Conservation (phyloP, 2,113 vertebrate species). For the Cyanocitta stelleri region DNA sequence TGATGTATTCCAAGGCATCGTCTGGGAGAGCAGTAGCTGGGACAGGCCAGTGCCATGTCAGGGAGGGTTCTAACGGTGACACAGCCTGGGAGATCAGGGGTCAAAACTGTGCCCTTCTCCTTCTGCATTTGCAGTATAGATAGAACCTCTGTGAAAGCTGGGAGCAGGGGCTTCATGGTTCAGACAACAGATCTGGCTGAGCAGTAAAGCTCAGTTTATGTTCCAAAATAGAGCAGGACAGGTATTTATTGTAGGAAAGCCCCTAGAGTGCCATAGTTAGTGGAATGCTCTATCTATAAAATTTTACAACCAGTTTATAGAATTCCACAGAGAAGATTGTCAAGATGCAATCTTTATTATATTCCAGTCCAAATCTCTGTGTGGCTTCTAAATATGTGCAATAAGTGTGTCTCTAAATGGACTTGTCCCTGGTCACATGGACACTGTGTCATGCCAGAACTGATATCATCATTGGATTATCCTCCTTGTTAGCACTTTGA, state of each 20-base stretch:
- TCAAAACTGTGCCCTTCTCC: background rate
- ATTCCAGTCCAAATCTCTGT: background rate
- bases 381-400: background rate
- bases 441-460: background rate
- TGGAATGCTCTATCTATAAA: conserved; percentile 35
- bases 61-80: background rate
- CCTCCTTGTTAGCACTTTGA: conserved; percentile 16
- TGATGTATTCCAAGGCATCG: background rate
- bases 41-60: background rate
- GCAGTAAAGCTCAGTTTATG: background rate
- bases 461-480: conserved; percentile 48
- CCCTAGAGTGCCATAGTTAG: background rate
- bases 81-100: background rate
- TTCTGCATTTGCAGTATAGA: background rate
- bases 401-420: background rate
- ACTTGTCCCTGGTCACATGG: conserved; percentile 2
- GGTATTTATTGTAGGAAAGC: conserved; percentile 19
- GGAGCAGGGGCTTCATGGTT: background rate
- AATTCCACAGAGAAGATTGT: conserved; percentile 1
- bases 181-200: background rate
- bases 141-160: background rate
- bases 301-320: background rate
- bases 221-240: background rate
- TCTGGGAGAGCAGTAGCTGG: background rate
- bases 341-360: background rate